Evolutionary conservation across 2,113 vertebrate genomes (phyloP).

Genomic region (Apodemus speciosus): DNA sequence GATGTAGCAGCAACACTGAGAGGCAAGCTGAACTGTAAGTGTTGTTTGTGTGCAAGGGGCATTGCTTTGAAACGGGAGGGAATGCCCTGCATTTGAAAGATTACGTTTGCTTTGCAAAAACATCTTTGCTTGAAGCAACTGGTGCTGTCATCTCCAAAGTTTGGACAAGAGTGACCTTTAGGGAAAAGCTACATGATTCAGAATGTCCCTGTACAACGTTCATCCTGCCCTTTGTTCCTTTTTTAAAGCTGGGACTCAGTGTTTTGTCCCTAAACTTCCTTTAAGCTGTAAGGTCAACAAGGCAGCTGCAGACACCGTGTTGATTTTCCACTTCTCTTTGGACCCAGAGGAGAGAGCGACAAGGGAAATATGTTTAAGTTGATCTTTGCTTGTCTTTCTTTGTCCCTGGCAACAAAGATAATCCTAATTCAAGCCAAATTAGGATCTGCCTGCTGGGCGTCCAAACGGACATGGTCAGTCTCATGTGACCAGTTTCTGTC

Average conservation of each 20-base stretch:
- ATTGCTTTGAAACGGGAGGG: not conserved
- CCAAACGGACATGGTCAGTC: not conserved
- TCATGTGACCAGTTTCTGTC: not conserved
- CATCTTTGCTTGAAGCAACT: not conserved
- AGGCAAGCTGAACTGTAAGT: not conserved
- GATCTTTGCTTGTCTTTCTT: not conserved
- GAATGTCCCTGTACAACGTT: not conserved
- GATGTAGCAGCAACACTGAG: slow-evolving; percentile 46
- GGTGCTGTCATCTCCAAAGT: slow-evolving; percentile 7
- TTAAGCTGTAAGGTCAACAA: slow-evolving; percentile 6
- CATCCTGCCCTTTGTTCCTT: not conserved
- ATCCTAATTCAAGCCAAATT: not conserved
- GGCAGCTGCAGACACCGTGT: not conserved
- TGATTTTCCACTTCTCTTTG: not conserved
- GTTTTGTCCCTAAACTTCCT: slow-evolving; percentile 22
- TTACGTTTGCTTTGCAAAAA: slow-evolving; percentile 3
- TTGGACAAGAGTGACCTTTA: not conserved
- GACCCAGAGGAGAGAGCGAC: not conserved
- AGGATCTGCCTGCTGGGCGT: not conserved
- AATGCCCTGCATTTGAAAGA: not conserved
- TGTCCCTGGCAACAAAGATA: not conserved
- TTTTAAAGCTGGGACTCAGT: not conserved
- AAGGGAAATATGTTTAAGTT: not conserved
- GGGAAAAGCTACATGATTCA: not conserved
- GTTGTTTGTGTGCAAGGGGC: not conserved